Conservation (phyloP, 37 sponge, comb jelly and placozoan genomes). For the Crambe crambe region DNA sequence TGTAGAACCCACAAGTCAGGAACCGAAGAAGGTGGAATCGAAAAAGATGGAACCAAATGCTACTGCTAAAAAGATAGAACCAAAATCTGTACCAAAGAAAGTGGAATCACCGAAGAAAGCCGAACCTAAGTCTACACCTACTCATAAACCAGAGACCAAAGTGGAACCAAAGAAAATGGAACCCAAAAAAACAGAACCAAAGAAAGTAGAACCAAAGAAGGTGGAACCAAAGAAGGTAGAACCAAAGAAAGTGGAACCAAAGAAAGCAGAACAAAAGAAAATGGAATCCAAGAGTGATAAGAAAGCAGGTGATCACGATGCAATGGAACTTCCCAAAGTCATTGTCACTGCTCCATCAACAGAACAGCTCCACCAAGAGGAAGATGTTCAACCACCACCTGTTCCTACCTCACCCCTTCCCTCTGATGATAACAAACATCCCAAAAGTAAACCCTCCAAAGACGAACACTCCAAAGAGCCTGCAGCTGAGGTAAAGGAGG, state of each 20-base stretch:
- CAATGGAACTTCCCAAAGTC: neutral
- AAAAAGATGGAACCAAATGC: too few relatives aligned
- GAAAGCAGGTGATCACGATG: neutral
- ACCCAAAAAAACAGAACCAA: neutral
- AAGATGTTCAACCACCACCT: constrained; percentile 11
- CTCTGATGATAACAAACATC: neutral
- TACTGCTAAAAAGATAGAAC: too few relatives aligned
- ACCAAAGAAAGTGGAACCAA: neutral
- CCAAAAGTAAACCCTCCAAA: neutral
- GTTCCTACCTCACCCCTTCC: neutral
- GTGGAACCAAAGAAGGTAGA: neutral
- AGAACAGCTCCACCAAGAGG: neutral
- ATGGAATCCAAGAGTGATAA: neutral
- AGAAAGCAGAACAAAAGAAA: too few relatives aligned
- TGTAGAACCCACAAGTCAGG: neutral
- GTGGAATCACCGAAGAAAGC: neutral
- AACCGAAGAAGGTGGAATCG: too few relatives aligned
- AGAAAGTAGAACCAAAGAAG: neutral
- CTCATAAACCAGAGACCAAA: neutral
- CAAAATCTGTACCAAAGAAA: neutral
- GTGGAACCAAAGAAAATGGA: neutral
- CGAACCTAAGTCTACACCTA: neutral
- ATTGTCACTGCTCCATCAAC: neutral
- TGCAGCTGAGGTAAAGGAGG: neutral
- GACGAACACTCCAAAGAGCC: neutral